Base-by-base conservation (phyloP, 2,888 invertebrate genomes). In the Plusia festucae region DNA sequence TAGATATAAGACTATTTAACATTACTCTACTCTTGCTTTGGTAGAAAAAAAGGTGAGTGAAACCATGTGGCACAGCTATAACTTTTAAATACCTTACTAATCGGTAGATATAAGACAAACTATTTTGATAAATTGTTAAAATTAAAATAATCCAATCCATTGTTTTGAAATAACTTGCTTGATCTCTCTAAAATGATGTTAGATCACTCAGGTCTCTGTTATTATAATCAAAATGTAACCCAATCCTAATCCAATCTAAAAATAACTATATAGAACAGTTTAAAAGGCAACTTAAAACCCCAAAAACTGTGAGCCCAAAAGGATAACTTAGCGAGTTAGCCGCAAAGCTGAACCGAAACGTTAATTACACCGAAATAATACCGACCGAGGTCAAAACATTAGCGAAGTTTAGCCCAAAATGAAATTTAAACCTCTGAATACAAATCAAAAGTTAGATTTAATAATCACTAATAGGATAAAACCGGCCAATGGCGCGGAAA, bases 381-480 rank as follows among this genome's bases (percentile, higher is more conserved):
- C 75, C 65, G 60, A 18, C 54, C 52, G 67, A 61, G 73, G 79
- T 78, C 76, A 68, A 75, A 82, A 84, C 78, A 81, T 84, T 81
- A 76, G 58, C 60, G 32, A 77, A 81, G 83, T 87, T 86, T 82
- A 87, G 79, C 77, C 75, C 81, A 84, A 87, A 90, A 88, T 88
- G 87, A 86, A 90, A 90, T 89, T 87, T 80, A 85, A 85, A 83
- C 86, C 85, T 78, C 81, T 80, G 83, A 89, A 88, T 84, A 80
- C 84, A 83, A 85, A 85, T 85, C 84, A 82, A 78, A 81, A 83
- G 83, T 87, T 85, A 83, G 84, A 87, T 91, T 91, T 90, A 90
- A 91, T 91, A 90, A 91, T 90, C 88, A 85, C 84, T 91, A 90
- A 91, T 89, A 88, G 88, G 89, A 89, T 90, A 84, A 86, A 89